A percentile compares a stretch with the other conserved stretches of the same genome.
These are phyloP conservation scores for Amiota mariae DNA, from an alignment of 2,888 invertebrate genomes.

Conservation along the genomic window DNA sequence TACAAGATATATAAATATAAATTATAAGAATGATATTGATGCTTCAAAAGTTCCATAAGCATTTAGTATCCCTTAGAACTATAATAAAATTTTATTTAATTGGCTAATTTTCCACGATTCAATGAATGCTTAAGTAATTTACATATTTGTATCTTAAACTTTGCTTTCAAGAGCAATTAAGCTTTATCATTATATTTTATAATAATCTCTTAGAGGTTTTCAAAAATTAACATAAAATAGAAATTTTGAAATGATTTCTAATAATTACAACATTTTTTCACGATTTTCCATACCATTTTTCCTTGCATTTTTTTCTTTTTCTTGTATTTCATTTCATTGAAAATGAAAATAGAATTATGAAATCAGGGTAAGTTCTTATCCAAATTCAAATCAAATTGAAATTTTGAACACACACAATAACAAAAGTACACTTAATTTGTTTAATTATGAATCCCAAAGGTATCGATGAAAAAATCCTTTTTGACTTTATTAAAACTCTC, in stretches of 20 bases:
- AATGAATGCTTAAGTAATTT: conserved; percentile 34
- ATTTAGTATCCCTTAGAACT: too few species aligned
- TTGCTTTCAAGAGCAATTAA: not conserved
- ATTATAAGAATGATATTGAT: too few species aligned
- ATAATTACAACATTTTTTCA: conserved; percentile 54
- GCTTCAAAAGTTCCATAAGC: too few species aligned
- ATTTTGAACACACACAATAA: not conserved
- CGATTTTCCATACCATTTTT: conserved; percentile 37
- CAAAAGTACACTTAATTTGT: conserved; percentile 51
- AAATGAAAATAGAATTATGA: not conserved
- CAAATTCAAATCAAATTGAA: conserved; percentile 12
- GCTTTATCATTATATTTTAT: not conserved
- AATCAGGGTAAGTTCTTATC: conserved; percentile 18
- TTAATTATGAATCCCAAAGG: conserved; percentile 60
- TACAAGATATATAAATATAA: too few species aligned
- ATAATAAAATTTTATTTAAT: too few species aligned
- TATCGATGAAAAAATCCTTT: conserved; percentile 37
- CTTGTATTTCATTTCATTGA: not conserved
- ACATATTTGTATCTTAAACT: conserved; percentile 34
- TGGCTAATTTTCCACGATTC: not conserved
- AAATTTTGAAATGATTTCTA: conserved; percentile 61
- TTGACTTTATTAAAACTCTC: conserved; percentile 40
- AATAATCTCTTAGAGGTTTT: conserved; percentile 22
- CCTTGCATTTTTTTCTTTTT: not conserved
- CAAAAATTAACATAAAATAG: conserved; percentile 44